Conservation (phyloP, 2,888 invertebrate species). For the Ichneumon xanthorius region DNA sequence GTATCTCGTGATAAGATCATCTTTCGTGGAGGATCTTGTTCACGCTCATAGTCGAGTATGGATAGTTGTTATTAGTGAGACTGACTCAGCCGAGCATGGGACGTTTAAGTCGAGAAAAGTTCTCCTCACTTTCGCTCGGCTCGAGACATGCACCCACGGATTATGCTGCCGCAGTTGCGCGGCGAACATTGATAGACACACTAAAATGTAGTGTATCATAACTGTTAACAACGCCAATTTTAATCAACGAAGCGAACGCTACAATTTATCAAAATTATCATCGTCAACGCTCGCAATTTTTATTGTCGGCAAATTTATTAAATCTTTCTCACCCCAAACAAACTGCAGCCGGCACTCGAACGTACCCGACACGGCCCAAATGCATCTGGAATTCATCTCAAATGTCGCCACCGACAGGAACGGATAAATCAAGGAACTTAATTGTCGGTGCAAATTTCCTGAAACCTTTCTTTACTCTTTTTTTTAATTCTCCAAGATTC, state of each 20-base stretch:
- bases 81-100: constrained; percentile 2
- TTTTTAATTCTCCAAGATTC: no score
- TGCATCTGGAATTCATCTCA: no score
- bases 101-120: neutral
- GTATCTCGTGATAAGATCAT: constrained; percentile 31
- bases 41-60: constrained; percentile 21
- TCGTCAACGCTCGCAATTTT: no score
- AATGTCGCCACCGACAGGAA: no score
- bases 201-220: neutral
- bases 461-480: no score
- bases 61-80: constrained; percentile 1
- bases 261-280: neutral
- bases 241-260: neutral
- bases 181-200: neutral
- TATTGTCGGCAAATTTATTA: no score
- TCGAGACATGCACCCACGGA: neutral
- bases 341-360: no score
- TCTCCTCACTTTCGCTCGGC: constrained; percentile 2
- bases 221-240: neutral
- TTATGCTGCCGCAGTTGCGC: neutral
- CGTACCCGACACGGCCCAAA: no score
- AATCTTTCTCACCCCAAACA: no score
- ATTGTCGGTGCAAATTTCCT: no score
- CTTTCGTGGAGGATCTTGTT: constrained; percentile 30
- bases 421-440: no score